These are phyloP conservation scores for Pelecanus crispus DNA, from an alignment of 2,113 vertebrate species.

Conservation along the genomic window DNA sequence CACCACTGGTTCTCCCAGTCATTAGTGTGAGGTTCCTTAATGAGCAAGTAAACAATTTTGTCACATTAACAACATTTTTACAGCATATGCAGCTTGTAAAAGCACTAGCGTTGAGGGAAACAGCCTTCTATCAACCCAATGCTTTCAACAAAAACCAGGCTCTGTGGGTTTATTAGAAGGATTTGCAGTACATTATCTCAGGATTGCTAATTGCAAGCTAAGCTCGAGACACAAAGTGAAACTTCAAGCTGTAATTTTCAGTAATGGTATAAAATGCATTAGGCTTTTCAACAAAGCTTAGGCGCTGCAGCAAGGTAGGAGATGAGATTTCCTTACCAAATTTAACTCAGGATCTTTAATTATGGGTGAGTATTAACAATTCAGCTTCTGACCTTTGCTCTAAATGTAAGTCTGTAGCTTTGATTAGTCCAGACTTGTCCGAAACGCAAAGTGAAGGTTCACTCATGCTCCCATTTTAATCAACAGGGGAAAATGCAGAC, in stretches of 20 bases:
- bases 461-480: background rate
- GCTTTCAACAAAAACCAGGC: background rate
- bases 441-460: background rate
- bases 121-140: background rate
- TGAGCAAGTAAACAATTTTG: conserved; percentile 10
- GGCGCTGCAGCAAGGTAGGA: background rate
- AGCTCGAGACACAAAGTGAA: background rate
- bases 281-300: background rate
- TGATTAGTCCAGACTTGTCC: background rate
- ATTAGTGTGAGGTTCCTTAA: background rate
- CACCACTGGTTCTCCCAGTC: background rate
- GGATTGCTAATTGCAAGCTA: conserved; percentile 29
- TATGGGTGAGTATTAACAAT: background rate
- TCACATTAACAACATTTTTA: conserved; percentile 34
- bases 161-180: conserved; percentile 22
- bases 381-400: background rate
- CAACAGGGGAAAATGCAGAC: background rate
- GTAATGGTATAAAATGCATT: background rate
- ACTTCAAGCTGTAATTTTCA: conserved; percentile 15
- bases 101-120: background rate
- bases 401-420: background rate
- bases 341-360: background rate
- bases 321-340: background rate
- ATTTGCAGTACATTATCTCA: conserved; percentile 44
- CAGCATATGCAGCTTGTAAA: background rate